These are phyloP conservation scores for Adelognathus sp. DNA, from an alignment of 2,888 invertebrate genomes.

Conservation along the genomic window DNA sequence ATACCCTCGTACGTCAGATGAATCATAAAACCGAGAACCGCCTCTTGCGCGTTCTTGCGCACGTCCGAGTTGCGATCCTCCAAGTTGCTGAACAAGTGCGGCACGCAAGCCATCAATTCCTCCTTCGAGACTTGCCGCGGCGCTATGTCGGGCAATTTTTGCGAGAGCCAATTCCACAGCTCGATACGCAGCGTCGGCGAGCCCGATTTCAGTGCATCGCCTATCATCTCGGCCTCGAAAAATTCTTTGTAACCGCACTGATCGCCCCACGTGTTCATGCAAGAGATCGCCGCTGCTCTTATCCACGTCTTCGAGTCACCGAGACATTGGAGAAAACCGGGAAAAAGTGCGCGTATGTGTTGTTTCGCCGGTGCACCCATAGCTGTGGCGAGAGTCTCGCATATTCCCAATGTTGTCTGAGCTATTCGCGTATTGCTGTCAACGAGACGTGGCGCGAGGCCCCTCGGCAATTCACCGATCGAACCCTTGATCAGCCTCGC, in stretches of 20 bases:
- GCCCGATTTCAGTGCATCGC: conserved; percentile 92
- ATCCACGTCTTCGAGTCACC: conserved; percentile 90
- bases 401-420: conserved; percentile 91
- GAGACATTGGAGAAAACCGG: conserved; percentile 88
- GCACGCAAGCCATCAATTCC: conserved; percentile 90
- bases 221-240: conserved; percentile 94
- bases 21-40: conserved; percentile 95
- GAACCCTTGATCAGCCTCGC: conserved; percentile 91
- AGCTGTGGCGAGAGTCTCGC: conserved; percentile 90
- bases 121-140: conserved; percentile 90
- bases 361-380: conserved; percentile 92
- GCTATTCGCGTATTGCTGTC: conserved; percentile 97
- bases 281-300: conserved; percentile 90
- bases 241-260: conserved; percentile 91
- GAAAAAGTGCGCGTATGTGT: conserved; percentile 91
- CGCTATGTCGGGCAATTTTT: conserved; percentile 89
- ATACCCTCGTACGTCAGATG: conserved; percentile 93
- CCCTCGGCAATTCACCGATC: conserved; percentile 92
- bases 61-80: conserved; percentile 97
- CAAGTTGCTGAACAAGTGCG: conserved; percentile 90
- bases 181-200: conserved; percentile 92
- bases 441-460: conserved; percentile 88
- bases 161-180: conserved; percentile 92
- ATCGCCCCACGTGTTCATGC: conserved; percentile 93
- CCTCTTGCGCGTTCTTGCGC: conserved; percentile 94